These are phyloP conservation scores for Anastrepha ludens DNA, from an alignment of 1,140 invertebrate genomes.

Conservation along the genomic window DNA sequence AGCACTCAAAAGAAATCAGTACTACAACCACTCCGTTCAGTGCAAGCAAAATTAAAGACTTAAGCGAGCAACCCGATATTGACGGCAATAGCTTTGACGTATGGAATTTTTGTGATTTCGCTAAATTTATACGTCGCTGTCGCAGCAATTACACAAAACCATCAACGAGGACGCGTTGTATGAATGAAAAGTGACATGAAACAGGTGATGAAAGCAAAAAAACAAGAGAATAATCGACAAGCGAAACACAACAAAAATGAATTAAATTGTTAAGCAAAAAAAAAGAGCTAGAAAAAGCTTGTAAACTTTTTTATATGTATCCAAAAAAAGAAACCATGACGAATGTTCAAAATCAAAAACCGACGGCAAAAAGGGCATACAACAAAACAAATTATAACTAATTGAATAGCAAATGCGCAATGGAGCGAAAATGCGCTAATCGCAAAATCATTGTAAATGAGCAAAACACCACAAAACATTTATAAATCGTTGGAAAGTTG, in stretches of 20 bases:
- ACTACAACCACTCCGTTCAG: too few relatives aligned
- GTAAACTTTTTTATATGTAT: too few relatives aligned
- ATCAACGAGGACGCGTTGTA: background rate
- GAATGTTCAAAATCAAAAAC: background rate
- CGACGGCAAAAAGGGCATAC: background rate
- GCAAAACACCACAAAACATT: background rate
- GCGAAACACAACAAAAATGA: too few relatives aligned
- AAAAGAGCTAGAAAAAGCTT: too few relatives aligned
- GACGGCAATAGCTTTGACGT: background rate
- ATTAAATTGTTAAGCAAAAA: too few relatives aligned
- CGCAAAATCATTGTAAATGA: background rate
- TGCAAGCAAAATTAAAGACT: background rate
- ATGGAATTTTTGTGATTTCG: background rate
- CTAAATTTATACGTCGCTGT: background rate
- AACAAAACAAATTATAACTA: background rate
- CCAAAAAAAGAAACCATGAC: background rate
- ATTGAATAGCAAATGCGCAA: background rate
- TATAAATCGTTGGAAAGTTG: background rate
- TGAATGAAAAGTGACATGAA: too few relatives aligned
- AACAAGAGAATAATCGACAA: too few relatives aligned
- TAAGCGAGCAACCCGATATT: conserved; percentile 3
- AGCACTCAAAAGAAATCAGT: background rate
- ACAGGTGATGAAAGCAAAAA: too few relatives aligned
- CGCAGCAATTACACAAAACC: background rate
- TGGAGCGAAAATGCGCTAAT: background rate